These are phyloP conservation scores for Oryzias celebensis DNA, from an alignment of 2,113 vertebrate genomes.

Conservation along the genomic window DNA sequence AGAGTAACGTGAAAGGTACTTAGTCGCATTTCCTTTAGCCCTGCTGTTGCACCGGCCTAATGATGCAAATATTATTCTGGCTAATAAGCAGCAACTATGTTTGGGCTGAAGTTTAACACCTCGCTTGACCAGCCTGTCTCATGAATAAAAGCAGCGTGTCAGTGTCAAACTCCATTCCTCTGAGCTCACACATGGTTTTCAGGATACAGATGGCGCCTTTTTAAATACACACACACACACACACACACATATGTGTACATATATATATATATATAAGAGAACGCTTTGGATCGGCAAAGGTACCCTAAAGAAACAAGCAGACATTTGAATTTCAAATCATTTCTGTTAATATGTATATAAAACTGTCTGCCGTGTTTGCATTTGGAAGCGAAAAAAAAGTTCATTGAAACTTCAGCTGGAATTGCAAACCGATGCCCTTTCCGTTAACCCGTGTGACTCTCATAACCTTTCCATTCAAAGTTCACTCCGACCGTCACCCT, in stretches of 20 bases:
- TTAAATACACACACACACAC: constrained; percentile 20
- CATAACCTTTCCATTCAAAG: constrained; percentile 55
- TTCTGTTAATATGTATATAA: constrained; percentile 39
- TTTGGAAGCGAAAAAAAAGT: constrained; percentile 17
- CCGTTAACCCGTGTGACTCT: constrained; percentile 20
- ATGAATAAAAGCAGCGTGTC: constrained; percentile 68
- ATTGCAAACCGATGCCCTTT: constrained; percentile 24
- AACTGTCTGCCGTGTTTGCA: constrained; percentile 20
- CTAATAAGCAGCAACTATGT: constrained; percentile 69
- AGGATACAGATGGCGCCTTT: constrained; percentile 73
- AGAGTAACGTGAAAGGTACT: constrained; percentile 58
- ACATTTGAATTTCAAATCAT: constrained; percentile 45
- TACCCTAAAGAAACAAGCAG: constrained; percentile 18
- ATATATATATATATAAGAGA: constrained; percentile 9
- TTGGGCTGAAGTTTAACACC: constrained; percentile 48
- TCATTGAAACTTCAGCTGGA: constrained; percentile 44
- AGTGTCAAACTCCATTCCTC: constrained; percentile 59
- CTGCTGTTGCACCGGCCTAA: constrained; percentile 66
- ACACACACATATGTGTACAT: neutral
- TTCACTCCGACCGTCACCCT: constrained; percentile 50
- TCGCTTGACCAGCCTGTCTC: constrained; percentile 54
- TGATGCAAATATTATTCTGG: constrained; percentile 69
- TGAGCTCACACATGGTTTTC: constrained; percentile 52
- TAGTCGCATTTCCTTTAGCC: constrained; percentile 49
- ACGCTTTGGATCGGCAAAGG: constrained; percentile 25